These are phyloP conservation scores for Pampusana beccarii DNA, from an alignment of 2,113 vertebrate genomes.

Conservation along the genomic window DNA sequence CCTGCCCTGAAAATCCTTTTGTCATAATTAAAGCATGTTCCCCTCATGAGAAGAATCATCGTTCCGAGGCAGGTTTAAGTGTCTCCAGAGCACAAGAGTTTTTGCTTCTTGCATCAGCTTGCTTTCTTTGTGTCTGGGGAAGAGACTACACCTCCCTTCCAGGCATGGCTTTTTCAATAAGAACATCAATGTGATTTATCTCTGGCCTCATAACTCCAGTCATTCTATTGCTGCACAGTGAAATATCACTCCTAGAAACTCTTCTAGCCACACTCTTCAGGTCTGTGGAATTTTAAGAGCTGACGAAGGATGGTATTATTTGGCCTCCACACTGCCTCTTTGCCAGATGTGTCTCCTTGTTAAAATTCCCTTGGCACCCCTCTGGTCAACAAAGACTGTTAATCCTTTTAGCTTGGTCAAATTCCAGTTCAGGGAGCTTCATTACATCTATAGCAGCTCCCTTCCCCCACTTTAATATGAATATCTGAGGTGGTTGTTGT, in stretches of 20 bases:
- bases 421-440: neutral
- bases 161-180: constrained; percentile 19
- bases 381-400: constrained; percentile 9
- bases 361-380: constrained; percentile 31
- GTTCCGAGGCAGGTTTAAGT: constrained; percentile 1
- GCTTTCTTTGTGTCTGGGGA: constrained; percentile 17
- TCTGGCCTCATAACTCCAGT: constrained; percentile 49
- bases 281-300: constrained; percentile 38
- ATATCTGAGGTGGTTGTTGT: neutral
- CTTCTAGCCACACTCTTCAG: neutral
- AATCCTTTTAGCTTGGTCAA: constrained; percentile 59
- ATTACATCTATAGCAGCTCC: neutral
- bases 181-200: constrained; percentile 56
- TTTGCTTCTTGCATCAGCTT: constrained; percentile 26
- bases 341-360: constrained; percentile 25
- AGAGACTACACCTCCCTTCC: constrained; percentile 11
- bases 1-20: neutral
- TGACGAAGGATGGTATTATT: constrained; percentile 24
- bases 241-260: constrained; percentile 52
- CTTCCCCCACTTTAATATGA: neutral
- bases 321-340: neutral
- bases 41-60: neutral
- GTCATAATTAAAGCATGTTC: constrained; percentile 4
- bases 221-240: constrained; percentile 30
- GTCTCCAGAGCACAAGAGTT: neutral